A percentile compares a stretch with the other conserved stretches of the same genome.
phyloP scores from a whole-genome alignment of 2,888 invertebrate genomes.

The Leptopilina myrica region DNA sequence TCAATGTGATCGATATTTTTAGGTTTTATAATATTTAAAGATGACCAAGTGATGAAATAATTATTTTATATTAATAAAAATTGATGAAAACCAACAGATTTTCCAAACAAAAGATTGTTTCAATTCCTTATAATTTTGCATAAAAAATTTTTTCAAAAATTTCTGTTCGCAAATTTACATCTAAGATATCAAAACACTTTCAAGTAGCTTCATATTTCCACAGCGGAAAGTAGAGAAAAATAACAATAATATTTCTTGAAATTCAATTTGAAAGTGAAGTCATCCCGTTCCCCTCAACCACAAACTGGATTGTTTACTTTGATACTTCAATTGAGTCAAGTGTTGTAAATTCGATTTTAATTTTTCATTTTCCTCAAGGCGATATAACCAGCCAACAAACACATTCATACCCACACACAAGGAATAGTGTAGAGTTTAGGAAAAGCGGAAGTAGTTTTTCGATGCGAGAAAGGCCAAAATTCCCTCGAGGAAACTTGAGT shows the following conservation, averaged over 20 bases:
- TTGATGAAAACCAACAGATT: too few species aligned
- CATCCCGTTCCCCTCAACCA: neutral
- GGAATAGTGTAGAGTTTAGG: constrained; percentile 20
- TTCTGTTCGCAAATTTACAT: too few species aligned
- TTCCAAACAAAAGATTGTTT: too few species aligned
- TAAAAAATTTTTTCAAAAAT: too few species aligned
- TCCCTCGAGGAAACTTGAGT: constrained; percentile 43
- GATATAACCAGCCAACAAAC: neutral
- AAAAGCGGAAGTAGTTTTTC: constrained; percentile 43
- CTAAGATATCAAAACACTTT: too few species aligned
- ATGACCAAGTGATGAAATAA: too few species aligned
- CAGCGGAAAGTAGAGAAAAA: neutral
- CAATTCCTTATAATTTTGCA: too few species aligned
- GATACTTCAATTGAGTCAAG: neutral
- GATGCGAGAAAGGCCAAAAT: constrained; percentile 44
- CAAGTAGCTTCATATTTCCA: too few species aligned
- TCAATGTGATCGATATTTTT: too few species aligned
- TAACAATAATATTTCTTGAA: neutral
- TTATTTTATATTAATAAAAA: too few species aligned
- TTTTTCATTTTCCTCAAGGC: constrained; percentile 25
- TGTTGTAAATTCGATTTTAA: constrained; percentile 20
- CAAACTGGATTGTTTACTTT: neutral
- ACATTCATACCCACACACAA: neutral
- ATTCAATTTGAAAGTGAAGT: neutral
- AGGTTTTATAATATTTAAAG: too few species aligned